These are phyloP conservation scores for Gandaritis pyraliata DNA, from an alignment of 2,888 invertebrate species.

Conservation along the genomic window DNA sequence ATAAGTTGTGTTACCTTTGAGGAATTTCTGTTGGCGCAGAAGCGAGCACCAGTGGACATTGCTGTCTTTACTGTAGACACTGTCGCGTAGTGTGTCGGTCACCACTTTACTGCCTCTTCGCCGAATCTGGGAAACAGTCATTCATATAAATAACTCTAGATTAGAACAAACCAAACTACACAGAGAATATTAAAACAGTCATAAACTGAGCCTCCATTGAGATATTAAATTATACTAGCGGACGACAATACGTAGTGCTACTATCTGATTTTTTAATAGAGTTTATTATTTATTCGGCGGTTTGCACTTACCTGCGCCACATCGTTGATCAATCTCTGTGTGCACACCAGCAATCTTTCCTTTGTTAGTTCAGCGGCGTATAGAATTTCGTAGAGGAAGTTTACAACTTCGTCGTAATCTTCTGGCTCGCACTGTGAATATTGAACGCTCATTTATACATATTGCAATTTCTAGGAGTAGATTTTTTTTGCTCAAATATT, in stretches of 20 bases:
- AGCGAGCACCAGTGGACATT: conserved; percentile 89
- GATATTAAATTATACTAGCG: too few species aligned
- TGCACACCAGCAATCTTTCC: conserved; percentile 90
- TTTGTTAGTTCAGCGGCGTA: conserved; percentile 88
- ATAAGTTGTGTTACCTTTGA: conserved; percentile 70
- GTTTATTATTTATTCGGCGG: too few species aligned
- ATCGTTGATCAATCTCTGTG: conserved; percentile 92
- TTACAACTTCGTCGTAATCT: conserved; percentile 90
- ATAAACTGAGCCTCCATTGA: too few species aligned
- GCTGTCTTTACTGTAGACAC: conserved; percentile 83
- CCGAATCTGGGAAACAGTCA: conserved; percentile 57
- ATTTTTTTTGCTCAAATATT: too few species aligned
- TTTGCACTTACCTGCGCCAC: conserved; percentile 88
- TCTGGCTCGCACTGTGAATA: conserved; percentile 87
- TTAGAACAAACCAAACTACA: neutral
- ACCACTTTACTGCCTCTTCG: conserved; percentile 88
- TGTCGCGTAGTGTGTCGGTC: conserved; percentile 68
- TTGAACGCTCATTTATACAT: neutral
- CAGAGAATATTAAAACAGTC: too few species aligned
- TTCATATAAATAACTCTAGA: neutral
- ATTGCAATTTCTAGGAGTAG: too few species aligned
- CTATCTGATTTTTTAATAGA: too few species aligned
- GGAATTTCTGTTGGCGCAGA: conserved; percentile 90
- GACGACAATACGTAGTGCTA: too few species aligned
- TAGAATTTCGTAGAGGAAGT: conserved; percentile 91